Conservation (phyloP, 1,140 invertebrate species). For the Radopholus similis region DNA sequence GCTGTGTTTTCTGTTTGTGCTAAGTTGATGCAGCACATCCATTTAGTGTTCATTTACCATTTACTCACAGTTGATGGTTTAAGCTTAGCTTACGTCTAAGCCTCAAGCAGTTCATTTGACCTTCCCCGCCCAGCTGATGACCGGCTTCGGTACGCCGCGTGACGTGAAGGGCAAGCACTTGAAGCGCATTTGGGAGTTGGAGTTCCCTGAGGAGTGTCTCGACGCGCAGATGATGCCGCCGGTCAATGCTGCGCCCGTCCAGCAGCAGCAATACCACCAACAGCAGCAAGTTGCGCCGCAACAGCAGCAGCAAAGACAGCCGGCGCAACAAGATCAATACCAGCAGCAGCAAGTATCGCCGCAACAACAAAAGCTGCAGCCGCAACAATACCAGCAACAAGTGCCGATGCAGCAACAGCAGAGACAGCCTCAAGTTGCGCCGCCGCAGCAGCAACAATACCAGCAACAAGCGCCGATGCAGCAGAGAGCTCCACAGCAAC, state of each 20-base stretch:
- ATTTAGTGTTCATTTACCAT: not conserved
- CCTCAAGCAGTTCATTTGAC: too few species aligned
- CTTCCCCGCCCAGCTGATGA: conserved; percentile 45
- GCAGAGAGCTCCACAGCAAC: conserved; percentile 13
- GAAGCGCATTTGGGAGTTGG: conserved; percentile 51
- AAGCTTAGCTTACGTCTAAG: too few species aligned
- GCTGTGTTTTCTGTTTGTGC: not conserved
- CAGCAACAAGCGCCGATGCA: not conserved
- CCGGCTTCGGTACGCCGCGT: conserved; percentile 42
- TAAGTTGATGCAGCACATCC: not conserved
- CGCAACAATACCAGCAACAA: not conserved
- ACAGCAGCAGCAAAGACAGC: not conserved
- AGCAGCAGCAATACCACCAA: conserved; percentile 25
- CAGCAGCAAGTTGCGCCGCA: conserved; percentile 30
- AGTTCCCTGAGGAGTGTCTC: conserved; percentile 44
- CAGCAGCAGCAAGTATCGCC: too few species aligned
- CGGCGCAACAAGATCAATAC: conserved; percentile 33
- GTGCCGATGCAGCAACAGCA: not conserved
- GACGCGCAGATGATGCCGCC: conserved; percentile 25
- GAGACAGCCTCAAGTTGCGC: not conserved
- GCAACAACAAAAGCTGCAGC: not conserved
- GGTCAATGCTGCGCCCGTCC: conserved; percentile 34
- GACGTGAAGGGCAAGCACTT: conserved; percentile 53
- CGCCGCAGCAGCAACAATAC: not conserved
- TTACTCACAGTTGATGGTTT: too few species aligned